Conservation (phyloP, 2,113 vertebrate genomes). For the Phylloscopus trochilus region DNA sequence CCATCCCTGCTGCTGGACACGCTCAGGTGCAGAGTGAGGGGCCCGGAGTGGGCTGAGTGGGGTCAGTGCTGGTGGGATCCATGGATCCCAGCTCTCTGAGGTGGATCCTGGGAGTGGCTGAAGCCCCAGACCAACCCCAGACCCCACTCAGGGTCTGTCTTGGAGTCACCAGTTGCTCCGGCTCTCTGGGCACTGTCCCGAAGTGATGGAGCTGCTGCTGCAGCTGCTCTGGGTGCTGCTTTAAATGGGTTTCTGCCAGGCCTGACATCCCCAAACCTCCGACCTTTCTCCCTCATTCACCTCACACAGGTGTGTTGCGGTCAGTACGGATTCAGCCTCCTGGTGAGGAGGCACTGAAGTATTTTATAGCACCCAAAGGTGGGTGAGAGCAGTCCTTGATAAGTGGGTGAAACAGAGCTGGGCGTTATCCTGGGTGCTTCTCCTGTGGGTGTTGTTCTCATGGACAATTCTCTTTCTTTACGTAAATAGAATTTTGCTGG, state of each 20-base stretch:
- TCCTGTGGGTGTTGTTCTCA: not conserved
- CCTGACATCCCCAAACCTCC: not conserved
- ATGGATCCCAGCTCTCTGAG: not conserved
- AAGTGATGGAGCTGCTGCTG: not conserved
- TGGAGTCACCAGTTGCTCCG: not conserved
- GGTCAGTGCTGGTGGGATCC: not conserved
- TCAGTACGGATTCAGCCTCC: accelerated
- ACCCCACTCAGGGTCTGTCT: not conserved
- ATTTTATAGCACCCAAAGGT: not conserved
- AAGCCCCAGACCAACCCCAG: not conserved
- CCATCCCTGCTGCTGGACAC: not conserved
- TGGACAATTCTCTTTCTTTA: not conserved
- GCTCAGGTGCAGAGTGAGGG: not conserved
- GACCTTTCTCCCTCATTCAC: not conserved
- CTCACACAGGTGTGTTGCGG: not conserved
- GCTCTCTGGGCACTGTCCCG: not conserved
- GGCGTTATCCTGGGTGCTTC: accelerated
- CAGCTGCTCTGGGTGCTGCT: not conserved
- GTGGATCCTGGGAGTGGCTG: not conserved
- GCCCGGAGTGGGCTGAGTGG: not conserved
- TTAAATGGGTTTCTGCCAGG: not conserved
- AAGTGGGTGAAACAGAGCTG: not conserved
- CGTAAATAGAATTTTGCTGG: not conserved
- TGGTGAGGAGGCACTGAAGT: not conserved
- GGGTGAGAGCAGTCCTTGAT: not conserved